Base-by-base conservation (phyloP, 2,113 vertebrate species). In the Leptobrachium leishanense region DNA sequence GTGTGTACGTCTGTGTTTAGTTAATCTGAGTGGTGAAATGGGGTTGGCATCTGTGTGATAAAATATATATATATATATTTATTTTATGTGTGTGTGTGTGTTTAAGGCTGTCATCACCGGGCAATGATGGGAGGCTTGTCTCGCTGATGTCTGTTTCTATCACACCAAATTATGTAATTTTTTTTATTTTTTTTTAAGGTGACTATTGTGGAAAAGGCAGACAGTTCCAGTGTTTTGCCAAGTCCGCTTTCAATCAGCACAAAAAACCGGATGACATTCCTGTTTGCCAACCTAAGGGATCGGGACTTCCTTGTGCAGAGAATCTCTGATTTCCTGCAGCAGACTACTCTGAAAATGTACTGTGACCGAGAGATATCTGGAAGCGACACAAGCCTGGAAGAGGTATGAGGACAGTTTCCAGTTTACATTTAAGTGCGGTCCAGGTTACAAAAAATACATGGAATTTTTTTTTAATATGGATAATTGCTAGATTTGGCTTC, bases 221-320 rank as follows among this genome's bases (percentile, higher is more conserved):
- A 99, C 89, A 98, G 98, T 85, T 99, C 95, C 85, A 98, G 94
- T 1, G 95, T 99, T 62, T 87, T 99, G 74, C 98, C 98, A 40
- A 99, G 98, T 79, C 97, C 98, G 0, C 86, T 99, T 55, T 99
- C 97, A 44, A 98, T 99, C 92, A 99, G 98, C 85, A 99, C 98
- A 1, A 96, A 96, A 87, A 99, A 98, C 84, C 93, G 95, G n/a
- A 99, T 98, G 97, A 99, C 97, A 0, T 99, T 99, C 81, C 92
- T 99, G 12, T 99, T 99, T 63, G 97, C 98, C 85, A 99, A 99
- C 83, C 88, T 99, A 85, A 98, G 96, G 87, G 98, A 99, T 69
- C 88, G 98, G 81, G 97, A 99, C 90, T 98, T 99, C 82, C 93
- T 99, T 53, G 97, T 99, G 71, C 97, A 99, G 88, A 93, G 97